These are phyloP conservation scores for Odobenus rosmarus DNA, from an alignment of 2,113 vertebrate species.

Conservation along the genomic window DNA sequence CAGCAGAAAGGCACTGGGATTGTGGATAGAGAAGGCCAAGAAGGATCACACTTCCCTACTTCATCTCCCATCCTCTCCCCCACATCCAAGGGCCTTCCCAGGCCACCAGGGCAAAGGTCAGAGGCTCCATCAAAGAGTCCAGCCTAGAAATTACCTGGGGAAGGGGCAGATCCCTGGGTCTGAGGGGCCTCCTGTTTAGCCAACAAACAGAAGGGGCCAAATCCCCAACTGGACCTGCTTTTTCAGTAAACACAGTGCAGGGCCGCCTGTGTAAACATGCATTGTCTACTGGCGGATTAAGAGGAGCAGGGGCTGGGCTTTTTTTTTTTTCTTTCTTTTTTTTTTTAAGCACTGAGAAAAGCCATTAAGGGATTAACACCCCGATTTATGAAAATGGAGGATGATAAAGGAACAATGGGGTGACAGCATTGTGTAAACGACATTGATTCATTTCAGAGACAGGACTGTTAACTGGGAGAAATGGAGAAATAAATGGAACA, in stretches of 20 bases:
- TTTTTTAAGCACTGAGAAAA: constrained; percentile 88
- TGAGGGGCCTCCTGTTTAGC: constrained; percentile 79
- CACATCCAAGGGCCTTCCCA: not conserved
- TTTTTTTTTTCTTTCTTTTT: constrained; percentile 83
- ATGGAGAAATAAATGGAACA: constrained; percentile 92
- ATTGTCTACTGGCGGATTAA: constrained; percentile 84
- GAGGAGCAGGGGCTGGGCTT: constrained; percentile 44
- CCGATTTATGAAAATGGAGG: constrained; percentile 96
- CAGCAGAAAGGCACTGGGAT: not conserved
- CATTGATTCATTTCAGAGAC: constrained; percentile 93
- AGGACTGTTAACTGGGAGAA: constrained; percentile 89
- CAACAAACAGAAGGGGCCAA: constrained; percentile 85
- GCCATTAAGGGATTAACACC: constrained; percentile 94
- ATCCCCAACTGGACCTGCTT: constrained; percentile 80
- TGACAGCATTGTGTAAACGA: constrained; percentile 92
- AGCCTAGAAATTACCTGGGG: constrained; percentile 62
- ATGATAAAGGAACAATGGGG: constrained; percentile 95
- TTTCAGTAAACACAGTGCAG: constrained; percentile 81
- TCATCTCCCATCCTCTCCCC: not conserved
- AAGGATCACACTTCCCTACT: not conserved
- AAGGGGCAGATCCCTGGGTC: constrained; percentile 51
- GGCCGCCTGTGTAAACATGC: constrained; percentile 82
- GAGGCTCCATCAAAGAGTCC: not conserved
- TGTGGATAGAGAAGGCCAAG: not conserved
- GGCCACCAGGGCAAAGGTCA: not conserved